Evolutionary conservation across 1,140 invertebrate genomes (phyloP).

Genomic region (Drosophila sp.): DNA sequence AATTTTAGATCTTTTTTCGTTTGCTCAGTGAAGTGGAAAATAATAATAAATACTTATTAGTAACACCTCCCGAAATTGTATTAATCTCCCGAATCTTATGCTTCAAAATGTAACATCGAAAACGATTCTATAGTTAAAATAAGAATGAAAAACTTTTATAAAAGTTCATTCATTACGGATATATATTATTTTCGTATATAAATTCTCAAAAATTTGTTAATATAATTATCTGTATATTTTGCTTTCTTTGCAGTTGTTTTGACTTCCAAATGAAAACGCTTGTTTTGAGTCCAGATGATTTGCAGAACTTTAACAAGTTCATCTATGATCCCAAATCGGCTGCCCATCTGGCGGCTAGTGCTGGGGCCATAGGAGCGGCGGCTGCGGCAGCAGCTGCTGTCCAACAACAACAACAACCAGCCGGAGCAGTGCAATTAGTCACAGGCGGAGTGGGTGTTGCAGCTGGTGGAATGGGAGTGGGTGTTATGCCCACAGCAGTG

Average conservation of each 20-base stretch:
- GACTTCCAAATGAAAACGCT: slow-evolving; percentile 76
- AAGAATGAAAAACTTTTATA: too few relatives aligned
- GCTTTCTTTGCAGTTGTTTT: background rate
- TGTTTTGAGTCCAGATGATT: slow-evolving; percentile 73
- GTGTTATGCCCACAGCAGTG: slow-evolving; percentile 36
- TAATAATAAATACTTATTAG: too few relatives aligned
- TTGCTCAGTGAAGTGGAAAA: too few relatives aligned
- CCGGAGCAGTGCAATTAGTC: slow-evolving; percentile 58
- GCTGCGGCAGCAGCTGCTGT: slow-evolving; percentile 63
- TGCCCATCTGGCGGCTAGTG: slow-evolving; percentile 70
- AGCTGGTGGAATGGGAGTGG: background rate
- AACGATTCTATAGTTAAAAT: too few relatives aligned
- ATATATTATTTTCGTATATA: too few relatives aligned
- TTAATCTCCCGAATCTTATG: too few relatives aligned
- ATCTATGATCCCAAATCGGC: slow-evolving; percentile 78
- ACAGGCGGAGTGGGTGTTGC: slow-evolving; percentile 23
- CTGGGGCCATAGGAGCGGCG: slow-evolving; percentile 62
- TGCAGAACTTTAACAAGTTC: slow-evolving; percentile 80
- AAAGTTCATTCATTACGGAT: too few relatives aligned
- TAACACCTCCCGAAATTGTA: too few relatives aligned
- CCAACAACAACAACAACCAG: slow-evolving; percentile 54
- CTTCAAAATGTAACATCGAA: too few relatives aligned
- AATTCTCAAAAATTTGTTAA: too few relatives aligned
- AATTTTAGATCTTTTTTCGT: too few relatives aligned
- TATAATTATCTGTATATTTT: background rate